Percentiles rank a stretch among this genome's conserved stretches.
Evolutionary conservation across 2,888 invertebrate genomes (phyloP).

Genomic region (Nomada fucata): DNA sequence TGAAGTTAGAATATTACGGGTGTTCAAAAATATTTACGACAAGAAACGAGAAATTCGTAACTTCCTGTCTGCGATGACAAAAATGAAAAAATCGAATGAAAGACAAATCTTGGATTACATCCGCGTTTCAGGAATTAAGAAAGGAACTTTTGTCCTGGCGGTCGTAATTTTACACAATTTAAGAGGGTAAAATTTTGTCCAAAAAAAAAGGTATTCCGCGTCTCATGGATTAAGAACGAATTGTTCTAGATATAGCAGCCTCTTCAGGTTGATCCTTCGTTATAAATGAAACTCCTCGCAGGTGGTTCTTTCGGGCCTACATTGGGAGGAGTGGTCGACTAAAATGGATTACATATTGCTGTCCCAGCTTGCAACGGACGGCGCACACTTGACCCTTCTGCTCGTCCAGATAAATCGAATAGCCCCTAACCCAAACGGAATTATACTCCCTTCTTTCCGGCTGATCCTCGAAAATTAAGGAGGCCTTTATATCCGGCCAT

Average conservation of each 20-base stretch:
- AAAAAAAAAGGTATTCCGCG: background rate
- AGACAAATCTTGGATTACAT: no score
- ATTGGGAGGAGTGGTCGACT: slow-evolving; percentile 21
- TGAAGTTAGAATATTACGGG: no score
- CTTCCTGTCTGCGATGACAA: no score
- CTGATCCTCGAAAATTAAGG: slow-evolving; percentile 49
- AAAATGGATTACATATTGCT: slow-evolving; percentile 59
- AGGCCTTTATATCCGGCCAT: slow-evolving; percentile 20
- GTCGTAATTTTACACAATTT: no score
- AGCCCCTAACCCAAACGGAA: slow-evolving; percentile 72
- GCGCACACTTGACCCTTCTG: slow-evolving; percentile 64
- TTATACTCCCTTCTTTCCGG: slow-evolving; percentile 43
- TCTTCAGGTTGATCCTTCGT: slow-evolving; percentile 26
- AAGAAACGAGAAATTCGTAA: no score
- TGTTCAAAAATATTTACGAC: no score
- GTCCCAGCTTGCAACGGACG: slow-evolving; percentile 65
- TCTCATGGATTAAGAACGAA: slow-evolving; percentile 19
- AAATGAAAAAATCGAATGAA: no score
- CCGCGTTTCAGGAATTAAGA: no score
- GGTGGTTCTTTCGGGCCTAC: slow-evolving; percentile 53
- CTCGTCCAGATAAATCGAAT: slow-evolving; percentile 80
- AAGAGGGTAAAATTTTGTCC: slow-evolving; percentile 11
- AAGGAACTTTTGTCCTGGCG: background rate
- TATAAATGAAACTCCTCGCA: slow-evolving; percentile 56
- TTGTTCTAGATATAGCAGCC: slow-evolving; percentile 7